phyloP scores from a whole-genome alignment of 2,888 invertebrate genomes.

The Ischnus inquisitorius region DNA sequence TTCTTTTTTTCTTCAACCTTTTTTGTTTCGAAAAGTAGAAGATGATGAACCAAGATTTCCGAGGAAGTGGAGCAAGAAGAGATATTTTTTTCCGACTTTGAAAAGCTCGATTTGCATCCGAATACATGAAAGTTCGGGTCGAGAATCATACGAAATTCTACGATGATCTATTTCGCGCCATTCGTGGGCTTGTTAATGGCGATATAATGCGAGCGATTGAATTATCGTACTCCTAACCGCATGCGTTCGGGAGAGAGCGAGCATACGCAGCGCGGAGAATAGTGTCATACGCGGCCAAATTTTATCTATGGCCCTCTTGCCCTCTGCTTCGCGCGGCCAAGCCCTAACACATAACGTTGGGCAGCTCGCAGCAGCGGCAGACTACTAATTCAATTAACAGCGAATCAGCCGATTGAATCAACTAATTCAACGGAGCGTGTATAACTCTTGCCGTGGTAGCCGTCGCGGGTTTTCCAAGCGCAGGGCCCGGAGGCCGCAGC shows the following conservation, averaged over 20 bases:
- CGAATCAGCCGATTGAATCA: constrained; percentile 72
- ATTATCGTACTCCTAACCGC: constrained; percentile 40
- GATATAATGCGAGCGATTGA: constrained; percentile 35
- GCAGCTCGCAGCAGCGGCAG: constrained; percentile 22
- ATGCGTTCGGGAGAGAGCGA: background rate
- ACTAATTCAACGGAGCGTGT: constrained; percentile 69
- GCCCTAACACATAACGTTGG: background rate
- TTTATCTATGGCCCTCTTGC: constrained; percentile 2
- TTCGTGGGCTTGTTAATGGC: background rate
- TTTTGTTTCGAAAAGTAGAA: background rate
- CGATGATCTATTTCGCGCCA: background rate
- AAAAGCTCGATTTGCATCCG: background rate
- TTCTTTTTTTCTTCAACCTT: background rate
- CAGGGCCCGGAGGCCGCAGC: constrained; percentile 40
- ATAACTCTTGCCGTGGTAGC: constrained; percentile 51
- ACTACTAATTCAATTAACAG: constrained; percentile 70
- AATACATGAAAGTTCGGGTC: background rate
- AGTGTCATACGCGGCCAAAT: constrained; percentile 7
- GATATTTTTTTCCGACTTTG: background rate
- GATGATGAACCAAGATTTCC: background rate
- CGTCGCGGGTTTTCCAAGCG: constrained; percentile 34
- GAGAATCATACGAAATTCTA: background rate
- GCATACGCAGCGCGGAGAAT: background rate
- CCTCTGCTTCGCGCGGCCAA: background rate
- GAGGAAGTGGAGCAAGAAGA: background rate